Evolutionary conservation across 2,888 invertebrate genomes (phyloP), one percentile per base, ranked within the genome.

Genomic region (Philopedon plagiatum): DNA sequence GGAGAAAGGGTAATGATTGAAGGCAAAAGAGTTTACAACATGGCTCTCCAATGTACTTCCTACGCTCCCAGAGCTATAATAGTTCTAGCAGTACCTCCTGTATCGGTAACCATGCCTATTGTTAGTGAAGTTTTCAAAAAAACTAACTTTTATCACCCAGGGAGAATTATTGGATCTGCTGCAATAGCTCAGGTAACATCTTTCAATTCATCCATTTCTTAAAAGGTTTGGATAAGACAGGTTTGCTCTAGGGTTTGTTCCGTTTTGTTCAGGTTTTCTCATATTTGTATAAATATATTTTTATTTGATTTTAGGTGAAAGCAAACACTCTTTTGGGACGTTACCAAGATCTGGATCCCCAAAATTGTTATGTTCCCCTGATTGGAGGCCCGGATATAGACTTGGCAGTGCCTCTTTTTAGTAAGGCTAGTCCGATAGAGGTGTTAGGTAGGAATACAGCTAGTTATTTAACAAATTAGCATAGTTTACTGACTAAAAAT

Each of bases 371-470:
- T 77, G 88, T 90, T n/a, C 91, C 92, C 0, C 87, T 92, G 1
- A 68, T 86, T 26, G 92, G 92, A 57, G 92, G 92, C 8, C 91
- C 82, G n/a, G 89, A 91, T 73, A 88, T 89, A 19, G 87, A 89
- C 71, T 89, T 90, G 37, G 89, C 91, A 71, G 87, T 92, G 61
- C 92, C 92, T 0, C 82, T 92, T 29, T 87, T 91, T 74, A 90
- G 91, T 7, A 89, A 89, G 81, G 86, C 88, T 26, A 85, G 84
- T 5, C 91, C 91, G 0, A 76, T 81, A 4, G 79, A 77, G 4
- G 83, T 87, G 85, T 2, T 88, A 88, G 7, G 51, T 74, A 41
- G 58, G 61, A 3, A 26, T 26, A 39, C n/a, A n/a, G n/a, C n/a
- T n/a, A n/a, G n/a, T n/a, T n/a, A n/a, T n/a, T n/a, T n/a, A n/a